Percentiles rank a stretch among this genome's conserved stretches.
Conservation (phyloP, 2,113 vertebrate species). For the Lepidothrix coronata region DNA sequence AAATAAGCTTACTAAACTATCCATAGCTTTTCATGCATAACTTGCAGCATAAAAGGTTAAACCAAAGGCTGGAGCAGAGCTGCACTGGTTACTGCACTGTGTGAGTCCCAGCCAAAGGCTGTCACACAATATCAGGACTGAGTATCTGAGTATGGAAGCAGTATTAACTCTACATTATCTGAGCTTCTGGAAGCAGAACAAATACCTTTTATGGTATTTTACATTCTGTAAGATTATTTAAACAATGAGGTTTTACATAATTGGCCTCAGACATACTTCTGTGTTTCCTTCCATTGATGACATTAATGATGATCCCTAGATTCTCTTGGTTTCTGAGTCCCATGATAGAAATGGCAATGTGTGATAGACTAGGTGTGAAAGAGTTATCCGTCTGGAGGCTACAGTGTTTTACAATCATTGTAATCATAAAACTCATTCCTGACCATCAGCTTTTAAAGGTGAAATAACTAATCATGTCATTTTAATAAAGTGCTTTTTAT, state of each 20-base stretch:
- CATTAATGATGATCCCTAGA: background rate
- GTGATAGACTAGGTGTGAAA: background rate
- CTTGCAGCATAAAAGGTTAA: background rate
- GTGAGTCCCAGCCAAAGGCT: background rate
- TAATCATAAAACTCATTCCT: background rate
- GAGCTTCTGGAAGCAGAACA: background rate
- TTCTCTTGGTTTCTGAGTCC: background rate
- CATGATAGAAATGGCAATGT: background rate
- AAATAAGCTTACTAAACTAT: background rate
- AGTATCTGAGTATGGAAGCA: background rate
- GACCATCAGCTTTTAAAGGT: background rate
- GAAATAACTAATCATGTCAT: background rate
- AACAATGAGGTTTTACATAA: background rate
- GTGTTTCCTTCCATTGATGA: background rate
- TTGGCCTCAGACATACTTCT: background rate
- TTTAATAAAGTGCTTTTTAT: background rate
- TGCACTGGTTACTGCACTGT: background rate
- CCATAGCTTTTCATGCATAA: background rate
- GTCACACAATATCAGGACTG: background rate
- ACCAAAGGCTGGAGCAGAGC: background rate
- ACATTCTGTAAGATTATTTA: background rate
- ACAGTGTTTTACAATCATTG: accelerated
- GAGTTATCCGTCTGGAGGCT: background rate
- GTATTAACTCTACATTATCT: background rate
- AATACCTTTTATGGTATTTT: background rate